phyloP scores from a whole-genome alignment of 2,113 vertebrate species.

The Phalacrocorax brasilianus region DNA sequence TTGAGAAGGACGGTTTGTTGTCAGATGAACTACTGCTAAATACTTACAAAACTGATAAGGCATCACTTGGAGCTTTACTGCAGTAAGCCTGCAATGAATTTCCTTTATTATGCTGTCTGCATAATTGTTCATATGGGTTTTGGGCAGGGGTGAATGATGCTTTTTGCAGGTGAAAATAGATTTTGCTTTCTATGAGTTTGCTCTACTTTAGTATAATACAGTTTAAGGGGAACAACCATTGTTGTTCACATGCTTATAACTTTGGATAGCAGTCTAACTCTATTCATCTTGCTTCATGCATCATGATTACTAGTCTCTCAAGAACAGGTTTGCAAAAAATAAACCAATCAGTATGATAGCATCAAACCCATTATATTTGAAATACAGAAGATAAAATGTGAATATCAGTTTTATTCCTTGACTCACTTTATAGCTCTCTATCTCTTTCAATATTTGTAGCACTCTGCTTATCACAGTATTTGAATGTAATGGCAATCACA shows the following conservation, averaged over 20 bases:
- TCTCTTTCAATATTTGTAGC: neutral
- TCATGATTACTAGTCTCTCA: neutral
- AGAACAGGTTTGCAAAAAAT: neutral
- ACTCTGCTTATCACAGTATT: neutral
- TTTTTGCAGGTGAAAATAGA: neutral
- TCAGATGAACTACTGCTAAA: neutral
- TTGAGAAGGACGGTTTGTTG: neutral
- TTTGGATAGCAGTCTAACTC: neutral
- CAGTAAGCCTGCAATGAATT: neutral
- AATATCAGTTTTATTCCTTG: neutral
- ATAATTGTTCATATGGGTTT: neutral
- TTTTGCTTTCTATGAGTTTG: neutral
- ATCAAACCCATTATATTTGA: neutral
- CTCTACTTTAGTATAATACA: neutral
- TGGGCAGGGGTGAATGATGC: fast-evolving
- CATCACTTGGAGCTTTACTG: neutral
- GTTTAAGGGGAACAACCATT: neutral
- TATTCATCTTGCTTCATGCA: neutral
- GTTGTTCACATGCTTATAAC: neutral
- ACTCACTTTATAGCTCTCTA: neutral
- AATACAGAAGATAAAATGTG: neutral
- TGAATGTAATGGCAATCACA: neutral
- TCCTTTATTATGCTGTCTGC: neutral
- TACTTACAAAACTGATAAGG: neutral
- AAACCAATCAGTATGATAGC: neutral